A percentile compares a stretch with the other conserved stretches of the same genome.
Conservation (phyloP, 1,140 invertebrate genomes). For the Drosophila subpulchrella region DNA sequence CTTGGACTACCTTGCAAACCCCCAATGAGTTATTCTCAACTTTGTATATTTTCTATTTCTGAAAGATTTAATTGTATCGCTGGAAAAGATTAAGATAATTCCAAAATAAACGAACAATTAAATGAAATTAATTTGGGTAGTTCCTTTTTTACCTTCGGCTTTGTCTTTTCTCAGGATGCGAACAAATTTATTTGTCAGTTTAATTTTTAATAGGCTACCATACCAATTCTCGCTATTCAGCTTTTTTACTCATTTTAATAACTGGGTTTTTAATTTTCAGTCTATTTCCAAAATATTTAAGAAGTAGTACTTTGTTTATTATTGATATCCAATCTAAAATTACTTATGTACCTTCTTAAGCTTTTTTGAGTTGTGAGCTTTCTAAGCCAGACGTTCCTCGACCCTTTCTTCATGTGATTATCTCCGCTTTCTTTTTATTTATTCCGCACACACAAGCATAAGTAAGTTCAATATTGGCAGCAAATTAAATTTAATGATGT, state of each 20-base stretch:
- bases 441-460: conserved; percentile 24
- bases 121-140: neutral
- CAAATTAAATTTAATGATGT: conserved; percentile 81
- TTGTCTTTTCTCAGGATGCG: too few species aligned
- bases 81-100: neutral
- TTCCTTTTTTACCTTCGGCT: too few species aligned
- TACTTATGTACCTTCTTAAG: neutral
- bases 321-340: too few species aligned
- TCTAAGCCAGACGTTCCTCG: conserved; percentile 5
- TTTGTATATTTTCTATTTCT: conserved; percentile 14
- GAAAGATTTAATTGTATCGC: neutral
- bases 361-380: neutral
- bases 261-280: too few species aligned
- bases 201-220: too few species aligned
- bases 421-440: conserved; percentile 20
- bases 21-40: neutral
- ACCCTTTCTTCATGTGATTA: conserved; percentile 3
- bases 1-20: neutral
- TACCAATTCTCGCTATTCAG: too few species aligned
- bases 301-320: too few species aligned
- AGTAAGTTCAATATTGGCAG: conserved; percentile 69
- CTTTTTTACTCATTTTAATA: too few species aligned
- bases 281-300: too few species aligned
- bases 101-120: neutral
- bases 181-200: too few species aligned